Percentiles rank a stretch among this genome's conserved stretches.
These are phyloP conservation scores for Mormyrus hasselquistii DNA, from an alignment of 2,797 vertebrate genomes.

Conservation along the genomic window DNA sequence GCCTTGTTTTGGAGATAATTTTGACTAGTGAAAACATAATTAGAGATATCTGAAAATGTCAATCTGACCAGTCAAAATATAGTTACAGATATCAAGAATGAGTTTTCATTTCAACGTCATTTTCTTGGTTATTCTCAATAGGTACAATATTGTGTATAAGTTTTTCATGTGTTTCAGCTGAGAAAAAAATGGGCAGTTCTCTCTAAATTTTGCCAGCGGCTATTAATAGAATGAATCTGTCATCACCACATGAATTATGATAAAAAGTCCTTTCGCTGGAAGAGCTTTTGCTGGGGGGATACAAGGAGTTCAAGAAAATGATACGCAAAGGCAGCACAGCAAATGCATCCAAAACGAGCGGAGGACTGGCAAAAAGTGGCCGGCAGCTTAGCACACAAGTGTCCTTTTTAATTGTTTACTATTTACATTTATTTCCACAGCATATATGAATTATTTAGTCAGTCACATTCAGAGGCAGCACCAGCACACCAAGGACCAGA, in stretches of 20 bases:
- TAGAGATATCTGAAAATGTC: not conserved
- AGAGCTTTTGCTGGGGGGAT: not conserved
- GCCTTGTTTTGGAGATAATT: not conserved
- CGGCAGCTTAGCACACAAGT: not conserved
- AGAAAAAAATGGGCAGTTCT: not conserved
- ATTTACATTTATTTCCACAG: not conserved
- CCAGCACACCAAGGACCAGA: too few species aligned
- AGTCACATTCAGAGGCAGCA: not conserved
- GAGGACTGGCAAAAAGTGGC: not conserved
- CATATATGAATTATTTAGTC: not conserved
- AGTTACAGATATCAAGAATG: not conserved
- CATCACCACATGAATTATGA: not conserved
- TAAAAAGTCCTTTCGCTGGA: not conserved
- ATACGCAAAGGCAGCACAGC: not conserved
- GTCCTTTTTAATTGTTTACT: not conserved
- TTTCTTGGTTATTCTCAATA: not conserved
- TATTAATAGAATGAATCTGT: not conserved
- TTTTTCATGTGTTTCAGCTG: not conserved
- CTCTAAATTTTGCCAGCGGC: not conserved
- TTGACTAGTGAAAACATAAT: not conserved
- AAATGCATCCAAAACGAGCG: not conserved
- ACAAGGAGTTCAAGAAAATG: not conserved
- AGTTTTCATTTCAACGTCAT: not conserved
- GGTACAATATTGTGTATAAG: not conserved
- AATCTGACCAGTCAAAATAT: not conserved